Evolutionary conservation across 2,113 vertebrate species (phyloP).

Genomic region (Tapirus terrestris): DNA sequence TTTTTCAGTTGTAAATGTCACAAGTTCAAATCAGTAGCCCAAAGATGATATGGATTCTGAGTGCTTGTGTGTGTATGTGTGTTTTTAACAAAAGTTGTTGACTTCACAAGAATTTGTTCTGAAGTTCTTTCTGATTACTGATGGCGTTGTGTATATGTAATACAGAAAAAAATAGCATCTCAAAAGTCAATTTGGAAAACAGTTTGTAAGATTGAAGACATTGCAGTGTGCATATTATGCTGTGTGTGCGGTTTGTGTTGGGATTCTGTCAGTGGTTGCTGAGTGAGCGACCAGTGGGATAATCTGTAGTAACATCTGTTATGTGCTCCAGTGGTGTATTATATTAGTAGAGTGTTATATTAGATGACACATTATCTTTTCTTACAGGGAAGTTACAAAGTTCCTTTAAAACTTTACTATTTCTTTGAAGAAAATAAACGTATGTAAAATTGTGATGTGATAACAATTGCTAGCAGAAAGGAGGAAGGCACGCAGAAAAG

Average conservation of each 20-base stretch:
- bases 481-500: not conserved
- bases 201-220: not conserved
- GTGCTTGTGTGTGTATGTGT: not conserved
- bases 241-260: not conserved
- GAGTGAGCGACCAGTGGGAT: not conserved
- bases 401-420: not conserved
- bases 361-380: not conserved
- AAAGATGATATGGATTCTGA: not conserved
- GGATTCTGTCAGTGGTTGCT: not conserved
- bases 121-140: not conserved
- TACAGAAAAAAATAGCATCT: not conserved
- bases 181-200: not conserved
- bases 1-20: not conserved
- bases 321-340: not conserved
- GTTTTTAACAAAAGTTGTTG: not conserved
- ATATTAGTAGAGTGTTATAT: not conserved
- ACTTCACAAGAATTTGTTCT: not conserved
- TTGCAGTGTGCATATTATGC: not conserved
- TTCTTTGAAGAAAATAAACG: not conserved
- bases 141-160: not conserved
- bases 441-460: not conserved
- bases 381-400: not conserved
- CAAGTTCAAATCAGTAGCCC: not conserved
- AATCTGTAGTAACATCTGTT: not conserved
- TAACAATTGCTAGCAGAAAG: not conserved